Base-by-base conservation (phyloP, 2,888 invertebrate genomes). In the Drosophila meridionalis region DNA sequence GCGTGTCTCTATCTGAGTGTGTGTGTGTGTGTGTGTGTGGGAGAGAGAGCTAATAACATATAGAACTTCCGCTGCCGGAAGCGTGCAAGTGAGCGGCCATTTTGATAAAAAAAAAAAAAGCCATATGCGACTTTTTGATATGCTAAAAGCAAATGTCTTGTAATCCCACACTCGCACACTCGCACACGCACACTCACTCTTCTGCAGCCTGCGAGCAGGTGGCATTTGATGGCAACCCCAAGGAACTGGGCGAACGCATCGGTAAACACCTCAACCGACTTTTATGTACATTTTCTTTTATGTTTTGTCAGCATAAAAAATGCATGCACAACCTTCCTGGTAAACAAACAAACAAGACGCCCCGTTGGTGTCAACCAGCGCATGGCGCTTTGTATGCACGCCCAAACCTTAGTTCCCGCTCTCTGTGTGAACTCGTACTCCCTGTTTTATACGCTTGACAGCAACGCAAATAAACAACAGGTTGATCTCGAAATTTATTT, bases 251-350 rank as follows among this genome's bases (percentile, higher is more conserved):
- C 84, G 73, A 86, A 83, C 70, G 84, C 87, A 82, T 85, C 87
- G 75, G 87, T 81, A 86, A 85, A 85, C 87, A 85, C 84, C 80
- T 82, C 80, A 70, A 76, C 72, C 86, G 86, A 82, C 86, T 82
- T 85, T 85, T 86, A 84, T 84, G 83, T 84, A 80, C 78, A 76
- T 83, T 82, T 83, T 78, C 78, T 80, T 85, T 85, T 83, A 84
- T 85, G 84, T 84, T 76, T 83, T 85, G 83, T 84, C 84, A 84
- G 84, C 83, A 80, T 84, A 85, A 83, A 83, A 84, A 84, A 85
- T 85, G 84, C 86, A 84, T 80, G 69, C 83, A 79, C 79, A 81
- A 78, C 82, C 85, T 80, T 69, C 83, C 65, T 59, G 61, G 76
- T 79, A 77, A 81, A 63, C 81, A 82, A 83, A 79, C 84, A 83